A percentile compares a stretch with the other conserved stretches of the same genome.
These are phyloP conservation scores for Pachypeltis micranthus DNA, from an alignment of 1,140 invertebrate genomes.

Conservation along the genomic window DNA sequence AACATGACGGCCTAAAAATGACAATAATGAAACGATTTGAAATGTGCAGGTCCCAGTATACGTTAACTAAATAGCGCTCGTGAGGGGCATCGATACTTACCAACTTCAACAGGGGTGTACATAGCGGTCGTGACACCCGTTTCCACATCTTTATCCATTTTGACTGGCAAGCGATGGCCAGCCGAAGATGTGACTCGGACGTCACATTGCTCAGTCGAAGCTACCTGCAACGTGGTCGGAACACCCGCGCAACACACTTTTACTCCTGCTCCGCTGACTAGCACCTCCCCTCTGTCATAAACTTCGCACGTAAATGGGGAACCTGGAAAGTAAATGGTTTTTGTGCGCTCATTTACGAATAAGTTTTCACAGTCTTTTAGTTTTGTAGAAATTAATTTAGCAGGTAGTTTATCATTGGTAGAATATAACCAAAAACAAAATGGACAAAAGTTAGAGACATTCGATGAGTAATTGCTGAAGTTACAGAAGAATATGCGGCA, in stretches of 20 bases:
- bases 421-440: too few relatives aligned
- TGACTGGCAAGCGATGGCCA: conserved; percentile 57
- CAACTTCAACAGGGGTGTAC: conserved; percentile 73
- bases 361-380: too few relatives aligned
- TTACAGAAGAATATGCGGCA: too few relatives aligned
- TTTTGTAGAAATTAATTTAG: too few relatives aligned
- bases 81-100: too few relatives aligned
- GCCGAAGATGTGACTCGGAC: conserved; percentile 67
- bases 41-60: too few relatives aligned
- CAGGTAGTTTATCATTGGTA: too few relatives aligned
- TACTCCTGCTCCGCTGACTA: conserved; percentile 45
- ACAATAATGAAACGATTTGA: too few relatives aligned
- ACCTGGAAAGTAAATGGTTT: conserved; percentile 44
- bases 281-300: conserved; percentile 45
- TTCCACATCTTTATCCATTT: conserved; percentile 40
- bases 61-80: too few relatives aligned
- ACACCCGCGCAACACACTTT: conserved; percentile 48
- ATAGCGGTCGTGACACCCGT: conserved; percentile 55
- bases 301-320: conserved; percentile 82
- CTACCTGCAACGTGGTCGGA: conserved; percentile 46
- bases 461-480: too few relatives aligned
- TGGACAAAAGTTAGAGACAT: too few relatives aligned
- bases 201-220: conserved; percentile 40
- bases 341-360: too few relatives aligned
- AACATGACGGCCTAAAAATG: conserved; percentile 55